These are phyloP conservation scores for Drosophila eohydei DNA, from an alignment of 2,888 invertebrate species.

Conservation along the genomic window DNA sequence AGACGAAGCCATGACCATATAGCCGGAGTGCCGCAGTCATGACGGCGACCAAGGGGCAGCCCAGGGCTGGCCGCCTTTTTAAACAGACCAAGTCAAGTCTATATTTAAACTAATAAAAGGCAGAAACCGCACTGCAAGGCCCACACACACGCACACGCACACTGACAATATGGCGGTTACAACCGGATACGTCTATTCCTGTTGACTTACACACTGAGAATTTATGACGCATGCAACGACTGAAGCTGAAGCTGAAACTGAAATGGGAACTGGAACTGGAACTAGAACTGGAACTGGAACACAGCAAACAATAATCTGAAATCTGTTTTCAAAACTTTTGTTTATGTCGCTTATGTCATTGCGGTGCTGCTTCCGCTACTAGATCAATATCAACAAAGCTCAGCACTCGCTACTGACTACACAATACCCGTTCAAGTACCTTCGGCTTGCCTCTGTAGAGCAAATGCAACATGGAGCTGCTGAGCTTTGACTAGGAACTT, in stretches of 20 bases:
- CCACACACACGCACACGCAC: constrained; percentile 17
- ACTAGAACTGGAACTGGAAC: constrained; percentile 23
- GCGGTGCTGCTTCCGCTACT: not conserved
- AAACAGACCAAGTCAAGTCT: constrained; percentile 68
- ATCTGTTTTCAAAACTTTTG: constrained; percentile 11
- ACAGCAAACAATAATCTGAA: constrained; percentile 7
- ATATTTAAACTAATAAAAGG: constrained; percentile 80
- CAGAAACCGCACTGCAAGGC: constrained; percentile 48
- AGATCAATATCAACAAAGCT: not conserved
- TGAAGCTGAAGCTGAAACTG: constrained; percentile 26
- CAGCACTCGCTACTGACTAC: not conserved
- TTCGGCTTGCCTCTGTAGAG: too few species aligned
- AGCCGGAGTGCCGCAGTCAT: constrained; percentile 30
- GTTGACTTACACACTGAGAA: constrained; percentile 34
- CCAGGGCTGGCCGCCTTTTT: constrained; percentile 29
- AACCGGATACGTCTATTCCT: constrained; percentile 48
- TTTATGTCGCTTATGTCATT: constrained; percentile 5
- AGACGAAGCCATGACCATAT: constrained; percentile 42
- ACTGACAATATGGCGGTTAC: constrained; percentile 37
- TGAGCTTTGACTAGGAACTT: too few species aligned
- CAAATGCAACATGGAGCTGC: too few species aligned
- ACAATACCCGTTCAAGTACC: not conserved
- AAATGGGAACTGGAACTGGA: constrained; percentile 32
- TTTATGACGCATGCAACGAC: constrained; percentile 54
- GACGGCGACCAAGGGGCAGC: constrained; percentile 10